These are phyloP conservation scores for Xyliphius kryptos DNA, from an alignment of 2,113 vertebrate genomes.

Conservation along the genomic window DNA sequence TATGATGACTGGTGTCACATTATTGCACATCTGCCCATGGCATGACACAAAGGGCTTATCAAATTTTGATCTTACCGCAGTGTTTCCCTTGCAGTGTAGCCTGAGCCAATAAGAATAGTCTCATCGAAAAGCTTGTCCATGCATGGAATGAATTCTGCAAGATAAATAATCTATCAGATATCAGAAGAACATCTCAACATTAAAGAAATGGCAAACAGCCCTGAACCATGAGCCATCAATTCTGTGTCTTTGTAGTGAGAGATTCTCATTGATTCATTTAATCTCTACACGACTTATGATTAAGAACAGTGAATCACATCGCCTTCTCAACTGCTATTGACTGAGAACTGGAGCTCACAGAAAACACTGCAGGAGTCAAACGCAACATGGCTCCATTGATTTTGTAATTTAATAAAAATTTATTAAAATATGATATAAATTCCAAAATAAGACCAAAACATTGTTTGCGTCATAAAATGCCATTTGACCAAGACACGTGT, in stretches of 20 bases:
- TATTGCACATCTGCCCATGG: too few relatives aligned
- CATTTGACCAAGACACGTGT: too few relatives aligned
- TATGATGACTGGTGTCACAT: too few relatives aligned
- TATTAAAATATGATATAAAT: too few relatives aligned
- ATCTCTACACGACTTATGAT: conserved; percentile 44
- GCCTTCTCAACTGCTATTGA: conserved; percentile 38
- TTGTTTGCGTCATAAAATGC: too few relatives aligned
- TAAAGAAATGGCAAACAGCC: conserved; percentile 25
- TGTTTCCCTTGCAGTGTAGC: conserved; percentile 94
- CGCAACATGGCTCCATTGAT: too few relatives aligned
- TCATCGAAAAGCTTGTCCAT: conserved; percentile 99
- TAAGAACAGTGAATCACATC: conserved; percentile 40
- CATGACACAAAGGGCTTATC: conserved; percentile 20
- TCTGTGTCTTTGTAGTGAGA: conserved; percentile 30
- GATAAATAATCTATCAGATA: conserved; percentile 40
- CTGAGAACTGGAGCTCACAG: conserved; percentile 24
- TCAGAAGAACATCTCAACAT: conserved; percentile 21
- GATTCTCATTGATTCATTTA: conserved; percentile 38
- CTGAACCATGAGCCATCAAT: conserved; percentile 36
- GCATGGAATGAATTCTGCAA: conserved; percentile 93
- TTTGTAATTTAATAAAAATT: too few relatives aligned
- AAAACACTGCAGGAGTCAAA: conserved; percentile 9
- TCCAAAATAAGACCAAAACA: too few relatives aligned
- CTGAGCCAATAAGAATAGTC: conserved; percentile 91
- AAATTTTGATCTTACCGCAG: conserved; percentile 73